Percentiles rank a stretch among this genome's conserved stretches.
Evolutionary conservation across 2,888 invertebrate species (phyloP).

Genomic region (Sylvicola fuscatus): DNA sequence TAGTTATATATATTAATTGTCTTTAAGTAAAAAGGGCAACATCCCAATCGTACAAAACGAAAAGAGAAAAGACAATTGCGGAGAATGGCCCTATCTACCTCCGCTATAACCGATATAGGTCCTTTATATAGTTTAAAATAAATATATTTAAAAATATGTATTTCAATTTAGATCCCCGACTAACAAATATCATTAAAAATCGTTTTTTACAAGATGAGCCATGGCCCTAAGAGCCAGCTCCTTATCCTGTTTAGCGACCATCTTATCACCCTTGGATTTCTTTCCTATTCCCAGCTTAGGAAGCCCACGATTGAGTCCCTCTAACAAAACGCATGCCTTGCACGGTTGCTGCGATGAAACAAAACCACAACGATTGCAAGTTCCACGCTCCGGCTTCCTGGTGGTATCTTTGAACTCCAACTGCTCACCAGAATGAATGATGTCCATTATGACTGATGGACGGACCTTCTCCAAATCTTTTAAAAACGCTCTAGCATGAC

Average conservation of each 20-base stretch:
- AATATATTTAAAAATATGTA: no score
- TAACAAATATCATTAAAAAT: conserved; percentile 18
- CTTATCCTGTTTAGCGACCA: conserved; percentile 34
- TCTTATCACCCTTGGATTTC: conserved; percentile 53
- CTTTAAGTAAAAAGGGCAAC: no score
- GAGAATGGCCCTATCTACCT: no score
- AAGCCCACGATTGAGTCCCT: conserved; percentile 84
- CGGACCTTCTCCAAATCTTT: conserved; percentile 91
- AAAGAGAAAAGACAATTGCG: no score
- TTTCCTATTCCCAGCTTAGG: conserved; percentile 84
- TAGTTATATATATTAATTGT: no score
- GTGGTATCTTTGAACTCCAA: conserved; percentile 63
- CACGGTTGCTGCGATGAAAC: conserved; percentile 85
- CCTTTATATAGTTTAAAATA: no score
- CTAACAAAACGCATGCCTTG: conserved; percentile 88
- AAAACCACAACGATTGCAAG: conserved; percentile 72
- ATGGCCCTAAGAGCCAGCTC: conserved; percentile 17
- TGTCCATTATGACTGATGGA: conserved; percentile 80
- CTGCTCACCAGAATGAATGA: conserved; percentile 83
- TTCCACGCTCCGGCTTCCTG: conserved; percentile 59
- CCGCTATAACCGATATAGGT: no score
- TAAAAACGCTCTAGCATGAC: conserved; percentile 71
- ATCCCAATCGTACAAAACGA: no score
- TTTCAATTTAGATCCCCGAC: no score
- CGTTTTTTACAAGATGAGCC: conserved; percentile 24